These are phyloP conservation scores for Triplophysa dalaica DNA, from an alignment of 2,113 vertebrate genomes.

Conservation along the genomic window DNA sequence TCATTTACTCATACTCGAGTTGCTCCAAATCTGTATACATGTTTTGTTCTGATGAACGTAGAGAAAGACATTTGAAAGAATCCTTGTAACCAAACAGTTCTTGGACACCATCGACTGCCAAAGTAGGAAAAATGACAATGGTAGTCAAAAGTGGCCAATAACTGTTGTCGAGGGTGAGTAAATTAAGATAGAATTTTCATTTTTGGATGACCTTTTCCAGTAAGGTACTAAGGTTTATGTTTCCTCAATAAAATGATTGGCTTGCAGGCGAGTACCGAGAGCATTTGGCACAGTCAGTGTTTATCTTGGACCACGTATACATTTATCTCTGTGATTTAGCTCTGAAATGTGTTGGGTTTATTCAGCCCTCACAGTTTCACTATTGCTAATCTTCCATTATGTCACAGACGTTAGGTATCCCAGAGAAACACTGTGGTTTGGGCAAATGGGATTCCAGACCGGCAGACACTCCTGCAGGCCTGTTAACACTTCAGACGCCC, in stretches of 20 bases:
- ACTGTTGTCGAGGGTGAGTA: no score
- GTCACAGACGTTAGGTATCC: neutral
- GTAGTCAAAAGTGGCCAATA: no score
- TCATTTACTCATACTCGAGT: no score
- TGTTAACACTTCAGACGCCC: conserved; percentile 4
- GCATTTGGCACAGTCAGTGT: no score
- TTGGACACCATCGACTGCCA: no score
- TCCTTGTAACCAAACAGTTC: no score
- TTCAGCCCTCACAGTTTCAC: conserved; percentile 3
- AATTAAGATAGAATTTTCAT: no score
- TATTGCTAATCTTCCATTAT: neutral
- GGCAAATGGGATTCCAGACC: neutral
- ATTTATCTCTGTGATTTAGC: conserved; percentile 6
- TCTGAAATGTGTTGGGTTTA: conserved; percentile 2
- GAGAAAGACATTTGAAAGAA: no score
- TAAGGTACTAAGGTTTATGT: neutral
- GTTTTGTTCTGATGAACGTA: no score
- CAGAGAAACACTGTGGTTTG: neutral
- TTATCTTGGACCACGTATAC: neutral
- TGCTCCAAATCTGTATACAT: no score
- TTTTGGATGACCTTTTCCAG: no score
- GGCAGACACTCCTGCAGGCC: neutral
- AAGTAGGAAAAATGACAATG: no score
- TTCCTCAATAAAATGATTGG: neutral
- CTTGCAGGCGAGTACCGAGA: neutral